phyloP scores from a whole-genome alignment of 2,888 invertebrate species.

The Tubulanus polymorphus region DNA sequence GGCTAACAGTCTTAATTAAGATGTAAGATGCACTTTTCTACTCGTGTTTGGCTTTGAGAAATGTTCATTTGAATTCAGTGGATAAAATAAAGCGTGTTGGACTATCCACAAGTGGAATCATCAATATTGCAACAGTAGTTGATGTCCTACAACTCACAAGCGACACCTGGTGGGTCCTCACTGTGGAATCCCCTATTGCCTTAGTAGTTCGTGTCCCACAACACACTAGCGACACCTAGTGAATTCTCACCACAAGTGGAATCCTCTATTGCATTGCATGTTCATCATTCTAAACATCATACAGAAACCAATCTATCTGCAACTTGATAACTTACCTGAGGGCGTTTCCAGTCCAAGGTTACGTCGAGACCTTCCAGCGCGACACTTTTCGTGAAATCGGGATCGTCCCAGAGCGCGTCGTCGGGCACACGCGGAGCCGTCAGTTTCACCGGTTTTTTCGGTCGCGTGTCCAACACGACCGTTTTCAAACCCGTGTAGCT shows the following conservation, averaged over 20 bases:
- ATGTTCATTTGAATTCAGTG: too few species aligned
- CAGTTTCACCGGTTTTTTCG: slow-evolving; percentile 15
- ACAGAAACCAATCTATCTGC: background rate
- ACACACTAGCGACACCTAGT: too few species aligned
- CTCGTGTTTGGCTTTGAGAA: too few species aligned
- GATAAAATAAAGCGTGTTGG: too few species aligned
- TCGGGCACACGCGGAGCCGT: slow-evolving; percentile 15
- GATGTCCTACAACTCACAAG: too few species aligned
- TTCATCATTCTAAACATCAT: background rate
- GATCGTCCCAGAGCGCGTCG: slow-evolving; percentile 26
- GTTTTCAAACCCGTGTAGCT: background rate
- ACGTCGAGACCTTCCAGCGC: slow-evolving; percentile 24
- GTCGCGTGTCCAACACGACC: background rate
- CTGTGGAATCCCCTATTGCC: too few species aligned
- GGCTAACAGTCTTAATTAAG: too few species aligned
- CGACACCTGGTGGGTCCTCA: too few species aligned
- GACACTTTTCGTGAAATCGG: slow-evolving; percentile 25
- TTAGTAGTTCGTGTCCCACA: too few species aligned
- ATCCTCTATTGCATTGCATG: background rate
- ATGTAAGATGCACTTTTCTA: too few species aligned
- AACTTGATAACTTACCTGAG: slow-evolving; percentile 24
- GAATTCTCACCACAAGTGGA: background rate
- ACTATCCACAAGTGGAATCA: too few species aligned
- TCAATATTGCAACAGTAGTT: background rate
- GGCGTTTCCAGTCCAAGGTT: slow-evolving; percentile 34